Conservation (phyloP, 2,797 vertebrate species). For the Decapterus maruadsi region DNA sequence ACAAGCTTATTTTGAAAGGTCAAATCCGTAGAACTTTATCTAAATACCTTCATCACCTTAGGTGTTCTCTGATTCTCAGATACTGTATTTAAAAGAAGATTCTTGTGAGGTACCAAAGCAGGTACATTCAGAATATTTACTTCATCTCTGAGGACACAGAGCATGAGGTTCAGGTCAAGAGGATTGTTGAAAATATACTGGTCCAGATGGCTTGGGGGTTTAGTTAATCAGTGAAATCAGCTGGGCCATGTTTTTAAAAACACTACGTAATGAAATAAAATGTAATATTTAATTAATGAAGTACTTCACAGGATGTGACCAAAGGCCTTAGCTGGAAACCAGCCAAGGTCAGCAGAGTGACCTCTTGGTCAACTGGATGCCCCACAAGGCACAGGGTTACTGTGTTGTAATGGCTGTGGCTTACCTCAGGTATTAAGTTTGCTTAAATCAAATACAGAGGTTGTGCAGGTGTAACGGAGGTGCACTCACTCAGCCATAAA, state of each 20-base stretch:
- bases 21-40: not conserved
- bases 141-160: not conserved
- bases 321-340: not conserved
- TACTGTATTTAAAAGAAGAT: no score
- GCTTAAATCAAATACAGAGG: not conserved
- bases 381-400: slow-evolving; percentile 47
- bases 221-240: not conserved
- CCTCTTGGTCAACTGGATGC: not conserved
- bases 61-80: not conserved
- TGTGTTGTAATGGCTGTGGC: not conserved
- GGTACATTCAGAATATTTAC: not conserved
- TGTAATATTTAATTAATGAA: not conserved
- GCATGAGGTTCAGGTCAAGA: not conserved
- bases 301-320: not conserved
- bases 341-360: slow-evolving; percentile 1
- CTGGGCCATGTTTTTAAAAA: not conserved
- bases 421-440: slow-evolving; percentile 7
- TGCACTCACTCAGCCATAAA: no score
- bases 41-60: not conserved
- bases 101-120: not conserved
- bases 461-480: not conserved
- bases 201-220: not conserved
- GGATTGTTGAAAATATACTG: not conserved
- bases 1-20: not conserved
- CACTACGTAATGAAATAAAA: not conserved